Evolutionary conservation across 2,113 vertebrate genomes (phyloP).

Genomic region (Pseudonaja textilis): DNA sequence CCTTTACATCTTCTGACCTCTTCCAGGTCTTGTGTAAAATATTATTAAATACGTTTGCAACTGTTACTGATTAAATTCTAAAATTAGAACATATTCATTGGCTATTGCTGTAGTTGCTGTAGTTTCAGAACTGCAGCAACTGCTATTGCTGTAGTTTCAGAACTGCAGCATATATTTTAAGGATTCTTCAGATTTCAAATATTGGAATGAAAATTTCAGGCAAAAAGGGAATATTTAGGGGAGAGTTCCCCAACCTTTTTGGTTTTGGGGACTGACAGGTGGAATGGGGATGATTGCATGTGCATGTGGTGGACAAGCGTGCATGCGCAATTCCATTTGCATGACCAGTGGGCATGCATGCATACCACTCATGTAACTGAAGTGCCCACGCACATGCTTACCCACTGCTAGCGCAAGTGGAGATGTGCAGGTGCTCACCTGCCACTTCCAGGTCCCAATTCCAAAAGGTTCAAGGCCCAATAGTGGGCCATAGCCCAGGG

Average conservation of each 20-base stretch:
- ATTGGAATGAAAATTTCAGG: constrained; percentile 34
- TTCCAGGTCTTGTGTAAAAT: constrained; percentile 26
- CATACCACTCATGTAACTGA: not conserved
- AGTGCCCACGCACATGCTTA: not conserved
- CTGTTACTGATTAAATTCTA: constrained; percentile 62
- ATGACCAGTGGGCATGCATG: not conserved
- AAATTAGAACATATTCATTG: constrained; percentile 12
- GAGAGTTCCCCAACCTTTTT: constrained; percentile 7
- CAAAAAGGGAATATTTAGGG: not conserved
- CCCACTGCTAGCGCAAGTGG: not conserved
- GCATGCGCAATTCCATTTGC: not conserved
- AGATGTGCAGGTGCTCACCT: not conserved
- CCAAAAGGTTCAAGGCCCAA: not conserved
- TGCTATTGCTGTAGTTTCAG: constrained; percentile 22
- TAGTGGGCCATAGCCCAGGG: not conserved
- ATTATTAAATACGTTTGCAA: constrained; percentile 40
- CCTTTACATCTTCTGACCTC: not conserved
- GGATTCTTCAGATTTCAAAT: constrained; percentile 38
- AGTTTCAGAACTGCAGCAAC: constrained; percentile 22
- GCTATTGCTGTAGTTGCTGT: not conserved
- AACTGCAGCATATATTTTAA: constrained; percentile 37
- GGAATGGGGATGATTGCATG: not conserved
- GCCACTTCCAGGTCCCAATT: not conserved
- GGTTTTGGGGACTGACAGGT: constrained; percentile 12
- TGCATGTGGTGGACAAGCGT: too few species aligned